Evolutionary conservation across 2,888 invertebrate genomes (phyloP), one percentile per base, ranked within the genome.

Genomic region (Ophraella communa): DNA sequence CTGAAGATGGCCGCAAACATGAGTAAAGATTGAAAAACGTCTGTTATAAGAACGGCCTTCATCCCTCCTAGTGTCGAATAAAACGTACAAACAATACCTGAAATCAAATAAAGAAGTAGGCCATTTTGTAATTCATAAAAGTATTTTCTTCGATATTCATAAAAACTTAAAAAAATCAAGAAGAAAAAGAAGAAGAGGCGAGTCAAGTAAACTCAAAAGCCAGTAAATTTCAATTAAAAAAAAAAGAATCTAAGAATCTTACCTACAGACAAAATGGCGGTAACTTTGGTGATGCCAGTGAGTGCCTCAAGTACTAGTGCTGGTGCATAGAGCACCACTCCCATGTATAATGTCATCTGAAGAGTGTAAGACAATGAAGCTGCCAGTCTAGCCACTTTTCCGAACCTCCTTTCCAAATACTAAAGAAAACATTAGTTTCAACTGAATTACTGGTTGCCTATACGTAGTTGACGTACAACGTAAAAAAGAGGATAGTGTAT

Each of bases 251-350:
- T n/a, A n/a, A n/a, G n/a, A 17, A 39, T 39, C 76, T 71, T 76
- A 83, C 85, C 93, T 59, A 92, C 89, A 0, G 88, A 85, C 61
- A 94, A 79, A 70, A 95, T 91, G 1, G 94, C 93, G 68, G 88
- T 84, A 24, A 88, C 80, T 82, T 89, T 87, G 66, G 88, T 87
- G 5, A 94, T 82, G n/a, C 93, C 93, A 1, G 94, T 94, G 27
- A 94, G 90, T 1, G 96, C 89, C 80, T 93, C 92, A 18, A 98
- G 81, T 0, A 96, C 96, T 70, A 98, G 85, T 0, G 97, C 92
- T 1, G 98, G 97, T 0, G 97, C 96, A 80, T 94, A 98, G 7
- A 98, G 83, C 17, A 96, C 97, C 73, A 98, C 92, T 0, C 96
- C 93, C 85, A 93, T 94, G 74, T 94, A 94, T 18, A 95, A 84